Evolutionary conservation across 2,797 vertebrate genomes (phyloP), one percentile per base, ranked within the genome.

Genomic region (Parotocinclus haroldoi): DNA sequence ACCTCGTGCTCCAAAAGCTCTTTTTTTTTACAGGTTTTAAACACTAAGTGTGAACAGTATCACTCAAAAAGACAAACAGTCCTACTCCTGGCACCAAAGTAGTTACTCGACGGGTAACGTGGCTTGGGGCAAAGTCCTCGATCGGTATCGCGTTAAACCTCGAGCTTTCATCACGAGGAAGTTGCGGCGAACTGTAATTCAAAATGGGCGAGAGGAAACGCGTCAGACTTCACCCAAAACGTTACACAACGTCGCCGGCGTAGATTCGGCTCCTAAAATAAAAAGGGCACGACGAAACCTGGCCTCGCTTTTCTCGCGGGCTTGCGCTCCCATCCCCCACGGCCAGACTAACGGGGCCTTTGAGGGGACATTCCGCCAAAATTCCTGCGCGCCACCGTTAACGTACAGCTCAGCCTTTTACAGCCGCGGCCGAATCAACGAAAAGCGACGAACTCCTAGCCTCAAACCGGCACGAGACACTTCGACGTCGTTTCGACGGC

Each of bases 321-420:
- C 14, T 63, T 53, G 9, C 7, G 40, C 10, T 55, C 52, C 63
- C 63, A 55, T 65, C 63, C 63, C 61, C 51, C 11, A 46, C 7
- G 9, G 16, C 42, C 7, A 40, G 39, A 7, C 19, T 37, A 2
- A 56, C 7, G 19, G 63, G 53, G 44, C 63, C 63, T 66, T 44
- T 38, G 16, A 56, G 40, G 8, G 8, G 1, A 42, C 63, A 66
- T 57, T 66, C 53, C 27, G 36, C 27, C 53, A 57, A n/a, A n/a
- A 49, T 49, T 49, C 53, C 19, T 63, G 9, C 14, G 9, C 14
- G 1, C 1, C 7, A 60, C 27, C 59, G 5, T 13, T 44, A 27
- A 27, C 27, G 27, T 27, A 44, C 62, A 40, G 16, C 51, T 27
- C 27, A 1, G 12, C 17, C 16, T 51, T 51, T 38, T 10, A 62